These are phyloP conservation scores for Parapsyche elsis DNA, from an alignment of 1,140 invertebrate species.

Conservation along the genomic window DNA sequence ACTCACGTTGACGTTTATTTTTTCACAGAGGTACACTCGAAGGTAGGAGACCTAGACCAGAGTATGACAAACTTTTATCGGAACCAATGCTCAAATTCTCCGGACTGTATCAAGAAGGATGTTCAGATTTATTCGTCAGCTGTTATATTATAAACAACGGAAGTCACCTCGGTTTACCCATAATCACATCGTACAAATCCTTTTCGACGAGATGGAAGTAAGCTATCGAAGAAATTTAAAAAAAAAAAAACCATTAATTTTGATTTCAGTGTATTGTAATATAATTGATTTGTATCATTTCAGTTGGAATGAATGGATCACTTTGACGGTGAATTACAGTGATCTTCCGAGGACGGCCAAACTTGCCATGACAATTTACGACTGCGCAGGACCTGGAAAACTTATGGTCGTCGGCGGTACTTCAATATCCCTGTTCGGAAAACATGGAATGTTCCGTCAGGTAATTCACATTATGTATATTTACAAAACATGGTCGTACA, in stretches of 20 bases:
- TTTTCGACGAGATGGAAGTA: conserved; percentile 95
- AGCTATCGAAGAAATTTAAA: conserved; percentile 58
- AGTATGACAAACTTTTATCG: conserved; percentile 86
- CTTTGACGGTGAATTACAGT: conserved; percentile 89
- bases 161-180: conserved; percentile 85
- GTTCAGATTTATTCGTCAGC: conserved; percentile 88
- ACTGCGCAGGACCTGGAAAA: conserved; percentile 88
- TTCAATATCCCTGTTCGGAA: conserved; percentile 91
- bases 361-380: conserved; percentile 93
- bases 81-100: conserved; percentile 93
- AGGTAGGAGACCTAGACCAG: conserved; percentile 85
- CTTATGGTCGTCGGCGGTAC: conserved; percentile 89
- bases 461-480: conserved; percentile 59
- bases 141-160: conserved; percentile 90
- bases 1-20: neutral
- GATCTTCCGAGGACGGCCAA: conserved; percentile 91
- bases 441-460: conserved; percentile 89
- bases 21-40: conserved; percentile 89
- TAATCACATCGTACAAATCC: conserved; percentile 92
- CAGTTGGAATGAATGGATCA: conserved; percentile 99
- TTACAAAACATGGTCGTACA: neutral
- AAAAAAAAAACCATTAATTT: neutral
- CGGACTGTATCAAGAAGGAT: conserved; percentile 83
- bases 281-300: neutral
- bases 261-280: neutral